phyloP scores from a whole-genome alignment of 2,113 vertebrate genomes.

The Haplotaxodon microlepis region DNA sequence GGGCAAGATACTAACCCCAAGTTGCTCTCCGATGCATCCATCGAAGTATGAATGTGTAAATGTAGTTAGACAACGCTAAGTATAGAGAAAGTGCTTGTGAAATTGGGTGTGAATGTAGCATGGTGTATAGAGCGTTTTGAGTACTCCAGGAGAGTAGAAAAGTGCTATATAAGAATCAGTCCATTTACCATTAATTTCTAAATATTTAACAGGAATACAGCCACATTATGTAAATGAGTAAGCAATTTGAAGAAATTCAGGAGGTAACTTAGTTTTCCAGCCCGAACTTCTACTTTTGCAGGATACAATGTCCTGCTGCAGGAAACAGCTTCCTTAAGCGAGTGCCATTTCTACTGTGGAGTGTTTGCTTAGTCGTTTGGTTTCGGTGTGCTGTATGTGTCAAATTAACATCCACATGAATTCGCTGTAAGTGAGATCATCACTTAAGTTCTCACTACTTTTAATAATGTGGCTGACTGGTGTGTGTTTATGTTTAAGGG shows the following conservation, averaged over 20 bases:
- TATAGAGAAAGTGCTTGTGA: not conserved
- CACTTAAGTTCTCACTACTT: not conserved
- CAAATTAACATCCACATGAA: not conserved
- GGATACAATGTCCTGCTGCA: not conserved
- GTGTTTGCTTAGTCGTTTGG: not conserved
- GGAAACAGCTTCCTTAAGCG: not conserved
- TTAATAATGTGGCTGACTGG: not conserved
- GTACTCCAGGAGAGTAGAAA: accelerated
- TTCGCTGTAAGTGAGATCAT: not conserved
- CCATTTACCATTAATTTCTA: not conserved
- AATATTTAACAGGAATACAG: not conserved
- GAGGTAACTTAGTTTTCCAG: not conserved
- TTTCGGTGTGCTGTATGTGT: not conserved
- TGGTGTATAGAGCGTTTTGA: accelerated
- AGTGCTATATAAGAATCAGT: not conserved
- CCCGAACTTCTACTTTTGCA: accelerated
- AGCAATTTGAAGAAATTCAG: not conserved
- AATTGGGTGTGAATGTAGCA: accelerated
- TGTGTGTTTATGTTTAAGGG: not conserved
- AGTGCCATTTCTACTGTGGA: accelerated
- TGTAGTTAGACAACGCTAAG: accelerated
- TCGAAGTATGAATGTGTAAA: accelerated
- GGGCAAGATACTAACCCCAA: accelerated
- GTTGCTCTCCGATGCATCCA: accelerated
- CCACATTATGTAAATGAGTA: accelerated